phyloP scores from a whole-genome alignment of 2,113 vertebrate species.

The Vulpes lagopus region DNA sequence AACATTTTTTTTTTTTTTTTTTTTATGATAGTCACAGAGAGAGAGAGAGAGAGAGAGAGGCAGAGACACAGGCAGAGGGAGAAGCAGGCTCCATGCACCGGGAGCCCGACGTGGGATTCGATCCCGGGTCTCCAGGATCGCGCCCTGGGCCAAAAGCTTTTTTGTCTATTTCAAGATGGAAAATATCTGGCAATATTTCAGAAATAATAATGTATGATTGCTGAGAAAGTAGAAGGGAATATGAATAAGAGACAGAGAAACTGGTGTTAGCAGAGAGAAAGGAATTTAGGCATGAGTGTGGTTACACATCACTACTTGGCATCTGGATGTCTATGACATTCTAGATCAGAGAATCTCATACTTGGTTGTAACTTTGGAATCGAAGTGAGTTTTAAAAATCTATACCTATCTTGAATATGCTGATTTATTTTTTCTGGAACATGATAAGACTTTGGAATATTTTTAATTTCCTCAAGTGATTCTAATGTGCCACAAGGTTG shows the following conservation, averaged over 20 bases:
- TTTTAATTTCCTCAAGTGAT: neutral
- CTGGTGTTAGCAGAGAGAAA: neutral
- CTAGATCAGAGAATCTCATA: neutral
- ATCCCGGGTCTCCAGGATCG: no score
- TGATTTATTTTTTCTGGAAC: neutral
- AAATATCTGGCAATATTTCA: neutral
- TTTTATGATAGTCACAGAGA: no score
- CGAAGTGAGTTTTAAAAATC: neutral
- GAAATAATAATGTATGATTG: neutral
- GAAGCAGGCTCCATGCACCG: no score
- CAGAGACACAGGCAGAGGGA: no score
- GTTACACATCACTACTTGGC: neutral
- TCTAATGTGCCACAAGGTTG: neutral
- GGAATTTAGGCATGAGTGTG: neutral
- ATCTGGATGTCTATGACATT: neutral
- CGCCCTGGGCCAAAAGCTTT: no score
- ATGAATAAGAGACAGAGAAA: neutral
- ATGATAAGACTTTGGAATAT: neutral
- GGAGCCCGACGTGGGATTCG: no score
- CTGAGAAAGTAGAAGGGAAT: neutral
- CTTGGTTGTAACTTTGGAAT: neutral
- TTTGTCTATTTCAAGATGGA: constrained; percentile 19
- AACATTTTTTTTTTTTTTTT: no score
- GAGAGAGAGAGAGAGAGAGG: no score
- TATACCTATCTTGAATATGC: neutral